Evolutionary conservation across 2,113 vertebrate genomes (phyloP).

Genomic region (Oncorhynchus mykiss): DNA sequence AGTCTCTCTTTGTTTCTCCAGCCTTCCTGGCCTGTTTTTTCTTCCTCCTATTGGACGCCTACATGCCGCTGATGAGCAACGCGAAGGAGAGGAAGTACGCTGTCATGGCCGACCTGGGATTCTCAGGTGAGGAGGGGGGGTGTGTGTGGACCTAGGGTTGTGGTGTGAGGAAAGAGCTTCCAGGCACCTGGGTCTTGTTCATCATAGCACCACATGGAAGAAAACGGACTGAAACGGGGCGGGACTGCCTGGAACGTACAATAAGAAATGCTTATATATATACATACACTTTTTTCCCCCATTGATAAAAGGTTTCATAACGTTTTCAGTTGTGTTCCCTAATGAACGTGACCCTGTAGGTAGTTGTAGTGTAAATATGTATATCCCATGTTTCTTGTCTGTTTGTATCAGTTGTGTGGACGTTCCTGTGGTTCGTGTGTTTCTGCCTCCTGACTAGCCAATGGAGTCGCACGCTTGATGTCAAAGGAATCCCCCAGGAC

Average conservation of each 20-base stretch:
- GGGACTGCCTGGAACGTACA: no score
- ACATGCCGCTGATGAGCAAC: conserved; percentile 85
- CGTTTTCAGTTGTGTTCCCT: no score
- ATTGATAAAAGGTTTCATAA: no score
- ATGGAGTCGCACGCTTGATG: conserved; percentile 55
- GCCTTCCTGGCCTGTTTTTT: conserved; percentile 83
- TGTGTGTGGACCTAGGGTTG: not conserved
- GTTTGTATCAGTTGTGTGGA: conserved; percentile 78
- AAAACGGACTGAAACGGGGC: no score
- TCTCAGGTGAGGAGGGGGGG: conserved; percentile 77
- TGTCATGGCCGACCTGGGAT: conserved; percentile 79
- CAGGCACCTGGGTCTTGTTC: not conserved
- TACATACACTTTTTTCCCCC: no score
- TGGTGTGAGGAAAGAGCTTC: not conserved
- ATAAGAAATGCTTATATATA: no score
- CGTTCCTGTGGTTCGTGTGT: conserved; percentile 89
- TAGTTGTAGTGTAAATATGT: not conserved
- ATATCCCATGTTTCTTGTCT: conserved; percentile 5
- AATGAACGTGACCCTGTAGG: not conserved
- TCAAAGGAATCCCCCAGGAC: conserved; percentile 48
- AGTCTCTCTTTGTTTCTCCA: no score
- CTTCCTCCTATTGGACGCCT: conserved; percentile 81
- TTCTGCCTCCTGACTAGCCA: conserved; percentile 89
- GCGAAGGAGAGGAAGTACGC: conserved; percentile 81
- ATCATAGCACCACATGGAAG: not conserved